Conservation (phyloP, 1,140 invertebrate genomes). For the Coelopa frigida region DNA sequence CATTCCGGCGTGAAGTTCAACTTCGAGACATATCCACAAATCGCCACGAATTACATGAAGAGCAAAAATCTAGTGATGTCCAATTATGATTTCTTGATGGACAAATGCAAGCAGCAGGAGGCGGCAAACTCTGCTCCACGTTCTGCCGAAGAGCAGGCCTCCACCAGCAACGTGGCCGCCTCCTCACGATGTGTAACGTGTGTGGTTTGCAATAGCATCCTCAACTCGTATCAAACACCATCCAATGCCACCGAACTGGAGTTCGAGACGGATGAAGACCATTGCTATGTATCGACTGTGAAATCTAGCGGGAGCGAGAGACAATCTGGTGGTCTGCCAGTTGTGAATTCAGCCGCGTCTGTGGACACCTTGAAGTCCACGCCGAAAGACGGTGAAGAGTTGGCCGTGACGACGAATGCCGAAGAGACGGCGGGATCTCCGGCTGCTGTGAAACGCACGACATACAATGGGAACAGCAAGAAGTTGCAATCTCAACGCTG, state of each 20-base stretch:
- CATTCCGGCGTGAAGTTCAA: constrained; percentile 63
- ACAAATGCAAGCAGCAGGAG: constrained; percentile 46
- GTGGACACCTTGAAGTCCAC: constrained; percentile 30
- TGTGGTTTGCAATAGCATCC: constrained; percentile 48
- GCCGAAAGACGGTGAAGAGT: background rate
- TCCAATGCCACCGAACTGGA: constrained; percentile 62
- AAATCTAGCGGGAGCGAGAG: no score
- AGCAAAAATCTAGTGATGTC: constrained; percentile 60
- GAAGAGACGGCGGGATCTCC: constrained; percentile 18
- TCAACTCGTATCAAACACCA: constrained; percentile 51
- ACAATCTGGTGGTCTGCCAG: no score
- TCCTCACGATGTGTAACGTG: constrained; percentile 17
- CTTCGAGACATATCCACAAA: constrained; percentile 61
- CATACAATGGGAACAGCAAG: constrained; percentile 17
- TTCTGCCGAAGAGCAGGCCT: constrained; percentile 15
- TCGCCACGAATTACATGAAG: constrained; percentile 63
- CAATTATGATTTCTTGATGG: constrained; percentile 53
- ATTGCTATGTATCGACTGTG: constrained; percentile 24
- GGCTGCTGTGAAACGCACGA: constrained; percentile 21
- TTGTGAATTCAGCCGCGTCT: constrained; percentile 29
- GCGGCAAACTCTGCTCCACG: background rate
- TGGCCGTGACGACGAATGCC: no score
- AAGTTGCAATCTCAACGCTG: constrained; percentile 33
- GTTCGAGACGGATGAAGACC: constrained; percentile 51
- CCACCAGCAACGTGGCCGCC: constrained; percentile 35